These are phyloP conservation scores for Meriones psammophilus DNA, from an alignment of 2,797 vertebrate species.

Conservation along the genomic window DNA sequence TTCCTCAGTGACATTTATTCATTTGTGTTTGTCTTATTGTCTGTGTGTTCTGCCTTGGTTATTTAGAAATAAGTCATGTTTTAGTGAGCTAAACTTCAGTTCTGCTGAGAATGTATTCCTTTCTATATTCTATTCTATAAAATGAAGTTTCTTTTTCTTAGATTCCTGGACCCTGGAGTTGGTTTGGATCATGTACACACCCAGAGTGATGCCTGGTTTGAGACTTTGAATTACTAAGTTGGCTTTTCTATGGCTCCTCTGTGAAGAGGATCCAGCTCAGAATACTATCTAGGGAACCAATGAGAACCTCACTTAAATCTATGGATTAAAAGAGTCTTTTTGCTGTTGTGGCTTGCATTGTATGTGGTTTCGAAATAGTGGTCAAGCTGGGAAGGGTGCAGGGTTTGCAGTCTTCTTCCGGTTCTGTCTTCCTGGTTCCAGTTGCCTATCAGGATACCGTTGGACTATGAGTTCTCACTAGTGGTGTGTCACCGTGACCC, in stretches of 20 bases:
- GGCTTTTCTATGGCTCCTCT: constrained; percentile 75
- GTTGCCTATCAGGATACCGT: constrained; percentile 81
- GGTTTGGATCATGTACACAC: constrained; percentile 27
- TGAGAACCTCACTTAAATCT: constrained; percentile 80
- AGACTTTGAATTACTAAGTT: constrained; percentile 79
- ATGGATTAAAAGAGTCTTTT: constrained; percentile 70
- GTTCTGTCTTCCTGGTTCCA: constrained; percentile 86
- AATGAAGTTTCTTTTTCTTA: constrained; percentile 49
- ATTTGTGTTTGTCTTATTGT: background rate
- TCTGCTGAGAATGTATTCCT: constrained; percentile 59
- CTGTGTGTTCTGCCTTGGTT: constrained; percentile 45
- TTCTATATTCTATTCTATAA: constrained; percentile 38
- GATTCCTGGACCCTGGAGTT: constrained; percentile 28
- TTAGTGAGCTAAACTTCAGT: constrained; percentile 22
- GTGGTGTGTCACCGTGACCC: constrained; percentile 84
- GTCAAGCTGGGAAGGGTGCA: constrained; percentile 82
- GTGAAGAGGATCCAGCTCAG: constrained; percentile 81
- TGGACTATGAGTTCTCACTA: constrained; percentile 83
- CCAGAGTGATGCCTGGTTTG: background rate
- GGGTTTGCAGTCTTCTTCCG: constrained; percentile 73
- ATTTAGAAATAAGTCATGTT: constrained; percentile 43
- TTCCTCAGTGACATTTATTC: background rate
- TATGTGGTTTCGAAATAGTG: constrained; percentile 85
- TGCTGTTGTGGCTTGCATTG: constrained; percentile 78
- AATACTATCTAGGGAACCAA: constrained; percentile 84